phyloP scores from a whole-genome alignment of 2,888 invertebrate species.

The Macrostomum cliftonense region DNA sequence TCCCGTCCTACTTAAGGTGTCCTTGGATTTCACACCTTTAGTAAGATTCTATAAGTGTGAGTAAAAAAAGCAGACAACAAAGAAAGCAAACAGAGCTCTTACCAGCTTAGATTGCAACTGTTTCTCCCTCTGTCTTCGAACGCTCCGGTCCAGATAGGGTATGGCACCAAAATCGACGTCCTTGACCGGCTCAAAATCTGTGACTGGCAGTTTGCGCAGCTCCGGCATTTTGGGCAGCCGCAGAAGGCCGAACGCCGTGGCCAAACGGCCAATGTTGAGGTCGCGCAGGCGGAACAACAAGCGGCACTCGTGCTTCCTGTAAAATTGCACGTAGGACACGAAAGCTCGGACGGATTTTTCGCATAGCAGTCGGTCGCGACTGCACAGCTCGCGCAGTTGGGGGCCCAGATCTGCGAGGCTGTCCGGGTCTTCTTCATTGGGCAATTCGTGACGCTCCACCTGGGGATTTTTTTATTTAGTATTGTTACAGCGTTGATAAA shows the following conservation, averaged over 20 bases:
- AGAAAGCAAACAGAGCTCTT: neutral
- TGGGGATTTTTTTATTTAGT: too few species aligned
- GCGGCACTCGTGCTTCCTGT: constrained; percentile 82
- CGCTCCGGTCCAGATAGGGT: constrained; percentile 42
- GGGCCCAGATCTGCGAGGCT: constrained; percentile 15
- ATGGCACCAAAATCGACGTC: constrained; percentile 55
- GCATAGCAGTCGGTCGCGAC: constrained; percentile 41
- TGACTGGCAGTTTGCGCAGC: constrained; percentile 49
- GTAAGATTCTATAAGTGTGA: too few species aligned
- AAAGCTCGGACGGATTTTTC: constrained; percentile 78
- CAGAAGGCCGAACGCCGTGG: constrained; percentile 68
- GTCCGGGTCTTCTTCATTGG: constrained; percentile 13
- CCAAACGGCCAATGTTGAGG: constrained; percentile 61
- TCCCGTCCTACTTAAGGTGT: too few species aligned
- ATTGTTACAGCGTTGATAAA: too few species aligned
- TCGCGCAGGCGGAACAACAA: constrained; percentile 66
- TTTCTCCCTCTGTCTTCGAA: constrained; percentile 10
- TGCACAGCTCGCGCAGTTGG: neutral
- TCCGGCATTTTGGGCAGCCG: constrained; percentile 89
- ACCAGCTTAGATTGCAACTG: constrained; percentile 43
- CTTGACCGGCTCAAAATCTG: constrained; percentile 42
- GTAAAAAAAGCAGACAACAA: too few species aligned
- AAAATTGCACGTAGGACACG: constrained; percentile 79
- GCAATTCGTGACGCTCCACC: constrained; percentile 29
- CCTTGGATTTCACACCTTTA: too few species aligned